Base-by-base conservation (phyloP, 2,888 invertebrate species). In the Cerastis rubricosa region DNA sequence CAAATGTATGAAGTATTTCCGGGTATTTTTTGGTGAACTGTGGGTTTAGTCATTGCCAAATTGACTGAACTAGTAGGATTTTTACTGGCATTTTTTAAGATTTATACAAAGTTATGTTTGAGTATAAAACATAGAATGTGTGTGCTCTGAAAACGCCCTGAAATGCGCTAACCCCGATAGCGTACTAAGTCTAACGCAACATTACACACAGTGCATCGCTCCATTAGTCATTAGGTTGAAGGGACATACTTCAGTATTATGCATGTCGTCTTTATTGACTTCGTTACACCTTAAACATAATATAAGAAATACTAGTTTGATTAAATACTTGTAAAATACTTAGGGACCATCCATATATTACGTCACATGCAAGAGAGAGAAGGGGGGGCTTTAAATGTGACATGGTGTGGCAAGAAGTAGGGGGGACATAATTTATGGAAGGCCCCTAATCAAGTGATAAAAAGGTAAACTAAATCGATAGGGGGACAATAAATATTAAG, bases 121-220 rank as follows among this genome's bases (percentile, higher is more conserved):
- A 14, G 8, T n/a, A 43, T 14, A 65, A 74, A 54, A 75, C 29
- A 43, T 35, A 59, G 22, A 71, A 71, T 45, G 29, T 68, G 12
- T 67, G 68, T 74, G 83, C 79, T 68, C 83, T 83, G 83, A 83
- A 78, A 83, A 83, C 71, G 47, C 11, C 22, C 47, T 83, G 74
- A 74, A 82, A 83, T 82, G 73, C 70, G 49, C n/a, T 65, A 59
- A 71, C 71, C 67, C 5, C 22, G 63, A 54, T 83, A 43, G 3
- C 1, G 14, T 64, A 12, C n/a, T 25, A 43, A 43, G 51, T 40
- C 47, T 64, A 12, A 54, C 59, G 63, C 71, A 76, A 71, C 29
- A n/a, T 79, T 72, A 54, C 66, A 59, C 49, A 65, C 64, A 29
- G 7, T 70, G 35, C 63, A 11, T 12, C 74, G 76, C 69, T 76